Evolutionary conservation across 2,113 vertebrate genomes (phyloP), one percentile per base, ranked within the genome.

Genomic region (Tragelaphus strepsiceros): DNA sequence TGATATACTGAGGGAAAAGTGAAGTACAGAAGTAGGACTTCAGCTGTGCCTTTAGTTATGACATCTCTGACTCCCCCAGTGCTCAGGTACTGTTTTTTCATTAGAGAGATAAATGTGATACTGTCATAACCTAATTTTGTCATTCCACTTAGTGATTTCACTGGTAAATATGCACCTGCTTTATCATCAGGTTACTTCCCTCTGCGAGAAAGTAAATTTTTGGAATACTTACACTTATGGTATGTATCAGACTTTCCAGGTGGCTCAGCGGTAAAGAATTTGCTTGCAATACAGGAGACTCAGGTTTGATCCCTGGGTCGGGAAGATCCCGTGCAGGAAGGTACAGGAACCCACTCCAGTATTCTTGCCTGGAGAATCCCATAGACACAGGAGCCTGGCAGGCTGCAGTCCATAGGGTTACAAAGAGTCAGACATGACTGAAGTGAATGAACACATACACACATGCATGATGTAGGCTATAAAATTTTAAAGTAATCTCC

Each of bases 181-280:
- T 78, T 87, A 28, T 16, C 46, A 43, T 56, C 14, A 28, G n/a
- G 54, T 9, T 78, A 49, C 17, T 15, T 71, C n/a, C 14, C 51
- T 59, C 24, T 5, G 4, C 19, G 13, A 81, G 14, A 24, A 88
- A 32, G 6, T 62, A n/a, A 83, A 24, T 9, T 32, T 46, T 17
- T 26, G 6, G 46, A 88, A 67, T 39, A 22, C 6, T 78, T 43
- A 51, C 3, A 78, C n/a, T 87, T 26, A n/a, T 56, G 26, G 26
- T 24, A 14, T 46, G 54, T 14, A 46, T 12, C 1, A 1, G 67
- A 39, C 35, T 74, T 39, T 6, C n/a, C 35, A 0, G 0, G 67
- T 24, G 67, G 67, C 35, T 74, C 67, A 74, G 35, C 5, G 13
- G 19, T 74, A 39, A 74, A 39, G 35, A 74, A 24, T 74, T 74